These are phyloP conservation scores for Morpho deidamia DNA, from an alignment of 2,888 invertebrate species.

Conservation along the genomic window DNA sequence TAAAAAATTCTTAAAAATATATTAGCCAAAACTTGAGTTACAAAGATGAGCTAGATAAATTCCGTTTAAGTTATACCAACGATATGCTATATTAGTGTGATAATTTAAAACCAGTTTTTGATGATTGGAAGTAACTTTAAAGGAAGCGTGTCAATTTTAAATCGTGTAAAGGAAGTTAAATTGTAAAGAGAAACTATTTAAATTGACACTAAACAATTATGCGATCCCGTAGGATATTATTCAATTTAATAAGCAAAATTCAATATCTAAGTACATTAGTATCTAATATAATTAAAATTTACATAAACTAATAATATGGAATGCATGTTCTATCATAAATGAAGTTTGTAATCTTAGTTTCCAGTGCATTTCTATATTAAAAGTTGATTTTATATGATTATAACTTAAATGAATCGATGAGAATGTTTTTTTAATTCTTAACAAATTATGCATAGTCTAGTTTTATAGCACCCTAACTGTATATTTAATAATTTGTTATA, in stretches of 20 bases:
- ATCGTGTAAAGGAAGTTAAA: too few species aligned
- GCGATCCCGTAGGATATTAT: not conserved
- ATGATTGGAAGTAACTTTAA: too few species aligned
- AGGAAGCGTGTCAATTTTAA: too few species aligned
- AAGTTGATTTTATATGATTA: not conserved
- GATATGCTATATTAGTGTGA: too few species aligned
- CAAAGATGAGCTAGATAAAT: too few species aligned
- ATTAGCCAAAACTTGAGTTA: too few species aligned
- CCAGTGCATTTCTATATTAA: conserved; percentile 11
- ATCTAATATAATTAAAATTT: conserved; percentile 10
- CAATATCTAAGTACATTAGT: conserved; percentile 14
- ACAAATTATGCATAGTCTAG: conserved; percentile 13
- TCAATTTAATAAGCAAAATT: conserved; percentile 6
- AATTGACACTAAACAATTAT: not conserved
- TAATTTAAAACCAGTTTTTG: too few species aligned
- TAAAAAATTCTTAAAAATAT: too few species aligned
- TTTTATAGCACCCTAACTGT: conserved; percentile 17
- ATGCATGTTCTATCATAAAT: conserved; percentile 14
- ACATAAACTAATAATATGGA: conserved; percentile 17
- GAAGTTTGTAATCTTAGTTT: conserved; percentile 10
- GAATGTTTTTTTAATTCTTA: not conserved
- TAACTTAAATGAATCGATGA: not conserved
- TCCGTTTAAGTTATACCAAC: too few species aligned
- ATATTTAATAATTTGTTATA: not conserved
- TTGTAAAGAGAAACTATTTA: too few species aligned